Base-by-base conservation (phyloP, 2,888 invertebrate genomes). In the Ligdia adustata region DNA sequence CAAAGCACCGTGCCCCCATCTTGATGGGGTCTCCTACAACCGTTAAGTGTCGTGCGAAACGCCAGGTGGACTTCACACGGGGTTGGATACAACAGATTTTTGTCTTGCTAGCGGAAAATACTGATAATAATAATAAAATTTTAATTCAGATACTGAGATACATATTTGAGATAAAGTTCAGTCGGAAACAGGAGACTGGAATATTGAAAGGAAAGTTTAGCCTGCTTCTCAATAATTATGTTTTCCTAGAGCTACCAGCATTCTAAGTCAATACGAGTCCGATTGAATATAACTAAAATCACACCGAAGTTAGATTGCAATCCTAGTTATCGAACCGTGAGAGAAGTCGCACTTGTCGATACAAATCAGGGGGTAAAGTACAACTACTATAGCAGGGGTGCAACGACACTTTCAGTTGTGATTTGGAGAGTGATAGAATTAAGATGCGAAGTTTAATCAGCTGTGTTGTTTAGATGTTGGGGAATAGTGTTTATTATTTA, bases 11-110 rank as follows among this genome's bases (percentile, higher is more conserved):
- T 2, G 24, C 37, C 37, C 9, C 0, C 26, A 34, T 27, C 28
- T 31, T 33, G 27, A 44, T 39, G 45, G 59, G 60, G 55, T 35
- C 33, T 44, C 50, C 53, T 50, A 50, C 55, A 55, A 49, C 61
- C 49, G 57, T 51, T 71, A 67, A 74, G 74, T 72, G 72, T 55
- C 69, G 74, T 74, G 74, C 41, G 74, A 74, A 38, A 28, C 11
- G 14, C 34, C 72, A 71, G 68, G 64, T 71, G 74, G 34, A 16
- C 20, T 22, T 58, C 61, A 37, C 64, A 46, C 48, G 42, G 3
- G 55, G 59, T 55, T 9, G 18, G n/a, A n/a, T n/a, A n/a, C n/a
- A n/a, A n/a, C n/a, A n/a, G n/a, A n/a, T n/a, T n/a, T n/a, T n/a
- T n/a, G n/a, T n/a, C n/a, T n/a, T n/a, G n/a, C n/a, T n/a, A n/a